Conservation (phyloP, 2,888 invertebrate genomes). For the Epinotia nisella region DNA sequence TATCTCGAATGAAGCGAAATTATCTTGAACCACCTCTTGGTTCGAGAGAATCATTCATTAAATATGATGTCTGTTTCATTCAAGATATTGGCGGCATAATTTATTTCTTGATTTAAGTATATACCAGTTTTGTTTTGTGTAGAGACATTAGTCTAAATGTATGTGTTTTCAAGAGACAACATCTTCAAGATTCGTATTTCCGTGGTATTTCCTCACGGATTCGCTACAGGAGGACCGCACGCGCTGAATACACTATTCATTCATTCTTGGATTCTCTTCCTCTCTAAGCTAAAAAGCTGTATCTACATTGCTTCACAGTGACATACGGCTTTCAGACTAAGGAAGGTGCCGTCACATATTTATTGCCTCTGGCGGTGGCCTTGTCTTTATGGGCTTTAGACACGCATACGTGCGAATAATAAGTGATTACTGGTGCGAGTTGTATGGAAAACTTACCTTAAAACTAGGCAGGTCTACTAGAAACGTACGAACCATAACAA, state of each 20-base stretch:
- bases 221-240: constrained; percentile 5
- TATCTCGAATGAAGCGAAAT: too few species aligned
- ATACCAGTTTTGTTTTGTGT: too few species aligned
- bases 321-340: background rate
- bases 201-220: background rate
- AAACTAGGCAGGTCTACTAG: background rate
- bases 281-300: background rate
- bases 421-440: constrained; percentile 15
- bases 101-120: too few species aligned
- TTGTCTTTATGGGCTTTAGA: constrained; percentile 27
- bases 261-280: background rate
- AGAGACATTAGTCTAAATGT: too few species aligned
- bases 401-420: constrained; percentile 26
- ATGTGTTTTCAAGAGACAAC: too few species aligned
- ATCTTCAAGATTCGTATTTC: too few species aligned
- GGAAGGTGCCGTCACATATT: constrained; percentile 12
- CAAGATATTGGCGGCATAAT: too few species aligned
- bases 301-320: background rate
- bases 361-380: constrained; percentile 30
- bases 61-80: too few species aligned
- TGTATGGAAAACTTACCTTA: background rate
- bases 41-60: too few species aligned
- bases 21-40: too few species aligned
- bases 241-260: constrained; percentile 26
- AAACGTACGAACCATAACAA: too few species aligned